These are phyloP conservation scores for Drosophila heteroneura DNA, from an alignment of 2,888 invertebrate species.

Conservation along the genomic window DNA sequence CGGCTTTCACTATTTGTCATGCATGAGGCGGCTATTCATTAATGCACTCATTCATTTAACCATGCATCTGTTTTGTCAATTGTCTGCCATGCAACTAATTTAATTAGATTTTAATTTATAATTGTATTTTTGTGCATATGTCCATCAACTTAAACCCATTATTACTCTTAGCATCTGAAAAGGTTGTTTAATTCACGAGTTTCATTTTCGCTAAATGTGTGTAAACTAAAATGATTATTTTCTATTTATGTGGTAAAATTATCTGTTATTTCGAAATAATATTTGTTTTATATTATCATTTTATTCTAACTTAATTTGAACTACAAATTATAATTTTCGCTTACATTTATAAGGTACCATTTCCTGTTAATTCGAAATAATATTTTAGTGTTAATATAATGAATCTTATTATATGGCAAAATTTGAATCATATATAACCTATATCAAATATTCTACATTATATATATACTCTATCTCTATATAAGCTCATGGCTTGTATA, in stretches of 20 bases:
- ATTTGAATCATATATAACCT: not conserved
- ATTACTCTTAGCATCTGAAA: not conserved
- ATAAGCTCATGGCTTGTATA: not conserved
- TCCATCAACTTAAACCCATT: slow-evolving; percentile 32
- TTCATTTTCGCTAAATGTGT: not conserved
- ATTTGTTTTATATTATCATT: not conserved
- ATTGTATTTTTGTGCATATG: slow-evolving; percentile 50
- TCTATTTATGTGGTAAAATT: no score
- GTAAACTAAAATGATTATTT: no score
- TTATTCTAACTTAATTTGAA: not conserved
- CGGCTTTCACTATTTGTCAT: slow-evolving; percentile 7
- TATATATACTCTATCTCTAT: not conserved
- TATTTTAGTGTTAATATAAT: not conserved
- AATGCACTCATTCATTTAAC: slow-evolving; percentile 30
- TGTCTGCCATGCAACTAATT: slow-evolving; percentile 66
- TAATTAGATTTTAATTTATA: slow-evolving; percentile 78
- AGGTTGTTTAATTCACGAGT: not conserved
- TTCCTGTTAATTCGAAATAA: not conserved
- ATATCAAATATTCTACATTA: not conserved
- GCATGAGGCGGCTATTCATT: slow-evolving; percentile 24
- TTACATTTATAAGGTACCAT: not conserved
- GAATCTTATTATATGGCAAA: not conserved
- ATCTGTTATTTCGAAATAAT: no score
- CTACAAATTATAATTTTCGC: not conserved
- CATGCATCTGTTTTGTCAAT: slow-evolving; percentile 59